Conservation (phyloP, 2,797 vertebrate species). For the Pangasius macronema region DNA sequence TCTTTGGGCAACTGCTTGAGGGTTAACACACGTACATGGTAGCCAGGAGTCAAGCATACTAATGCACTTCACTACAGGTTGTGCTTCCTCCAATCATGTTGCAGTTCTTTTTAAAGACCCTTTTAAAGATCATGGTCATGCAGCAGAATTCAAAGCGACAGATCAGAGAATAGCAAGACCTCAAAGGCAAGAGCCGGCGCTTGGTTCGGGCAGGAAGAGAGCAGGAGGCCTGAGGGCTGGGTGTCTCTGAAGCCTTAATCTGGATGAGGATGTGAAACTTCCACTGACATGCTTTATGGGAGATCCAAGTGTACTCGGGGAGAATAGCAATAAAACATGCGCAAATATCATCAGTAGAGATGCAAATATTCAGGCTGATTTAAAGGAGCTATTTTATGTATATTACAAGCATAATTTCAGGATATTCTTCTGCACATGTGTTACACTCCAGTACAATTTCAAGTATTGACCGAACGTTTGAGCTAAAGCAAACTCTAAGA, state of each 20-base stretch:
- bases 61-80: constrained; percentile 53
- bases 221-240: constrained; percentile 35
- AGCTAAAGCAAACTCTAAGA: constrained; percentile 24
- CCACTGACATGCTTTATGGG: constrained; percentile 33
- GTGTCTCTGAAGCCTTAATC: constrained; percentile 39
- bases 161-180: constrained; percentile 67
- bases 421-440: neutral
- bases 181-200: constrained; percentile 53
- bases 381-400: neutral
- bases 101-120: constrained; percentile 48
- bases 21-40: constrained; percentile 34
- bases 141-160: constrained; percentile 71
- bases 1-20: constrained; percentile 31
- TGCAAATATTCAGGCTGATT: constrained; percentile 1
- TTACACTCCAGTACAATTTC: neutral
- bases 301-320: neutral
- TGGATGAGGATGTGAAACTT: constrained; percentile 50
- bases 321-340: constrained; percentile 16
- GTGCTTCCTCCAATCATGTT: constrained; percentile 53
- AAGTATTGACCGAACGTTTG: neutral
- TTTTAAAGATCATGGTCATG: constrained; percentile 73
- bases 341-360: constrained; percentile 9
- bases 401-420: neutral
- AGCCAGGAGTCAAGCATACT: constrained; percentile 53
- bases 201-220: constrained; percentile 38